Percentiles rank a stretch among this genome's conserved stretches.
These are phyloP conservation scores for Idris sp. DNA, from an alignment of 1,140 invertebrate species.

Conservation along the genomic window DNA sequence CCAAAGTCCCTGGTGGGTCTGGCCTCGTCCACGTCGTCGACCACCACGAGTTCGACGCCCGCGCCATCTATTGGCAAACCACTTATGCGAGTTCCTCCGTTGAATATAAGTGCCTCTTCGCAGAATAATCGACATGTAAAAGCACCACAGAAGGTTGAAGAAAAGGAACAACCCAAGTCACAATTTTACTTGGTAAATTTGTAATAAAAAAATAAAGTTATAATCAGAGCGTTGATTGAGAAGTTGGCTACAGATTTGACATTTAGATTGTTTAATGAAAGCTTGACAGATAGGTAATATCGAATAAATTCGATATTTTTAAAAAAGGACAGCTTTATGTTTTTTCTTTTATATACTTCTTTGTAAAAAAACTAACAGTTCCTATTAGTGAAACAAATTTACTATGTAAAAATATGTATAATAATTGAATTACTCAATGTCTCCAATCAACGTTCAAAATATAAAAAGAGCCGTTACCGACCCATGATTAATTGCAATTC, in stretches of 20 bases:
- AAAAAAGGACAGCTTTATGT: too few relatives aligned
- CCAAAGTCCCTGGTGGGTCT: slow-evolving; percentile 78
- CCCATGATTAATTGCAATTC: slow-evolving; percentile 6
- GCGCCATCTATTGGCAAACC: slow-evolving; percentile 64
- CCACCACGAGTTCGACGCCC: slow-evolving; percentile 1
- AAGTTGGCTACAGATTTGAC: too few relatives aligned
- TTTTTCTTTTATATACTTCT: too few relatives aligned
- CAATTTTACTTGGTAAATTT: slow-evolving; percentile 78
- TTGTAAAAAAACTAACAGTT: too few relatives aligned
- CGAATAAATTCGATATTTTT: too few relatives aligned
- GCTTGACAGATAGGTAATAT: too few relatives aligned
- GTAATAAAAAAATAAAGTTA: too few relatives aligned
- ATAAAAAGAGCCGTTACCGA: slow-evolving; percentile 19
- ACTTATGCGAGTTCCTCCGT: slow-evolving; percentile 77
- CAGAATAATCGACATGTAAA: slow-evolving; percentile 61
- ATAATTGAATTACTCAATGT: too few relatives aligned
- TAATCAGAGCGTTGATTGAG: too few relatives aligned
- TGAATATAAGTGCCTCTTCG: slow-evolving; percentile 71
- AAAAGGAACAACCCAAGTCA: slow-evolving; percentile 74
- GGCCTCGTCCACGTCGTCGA: slow-evolving; percentile 65
- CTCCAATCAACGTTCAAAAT: not conserved
- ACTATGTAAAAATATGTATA: too few relatives aligned
- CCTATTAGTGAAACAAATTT: too few relatives aligned
- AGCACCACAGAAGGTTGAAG: slow-evolving; percentile 68
- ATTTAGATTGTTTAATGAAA: too few relatives aligned